These are phyloP conservation scores for Plagiodera versicolora DNA, from an alignment of 2,888 invertebrate genomes.

Conservation along the genomic window DNA sequence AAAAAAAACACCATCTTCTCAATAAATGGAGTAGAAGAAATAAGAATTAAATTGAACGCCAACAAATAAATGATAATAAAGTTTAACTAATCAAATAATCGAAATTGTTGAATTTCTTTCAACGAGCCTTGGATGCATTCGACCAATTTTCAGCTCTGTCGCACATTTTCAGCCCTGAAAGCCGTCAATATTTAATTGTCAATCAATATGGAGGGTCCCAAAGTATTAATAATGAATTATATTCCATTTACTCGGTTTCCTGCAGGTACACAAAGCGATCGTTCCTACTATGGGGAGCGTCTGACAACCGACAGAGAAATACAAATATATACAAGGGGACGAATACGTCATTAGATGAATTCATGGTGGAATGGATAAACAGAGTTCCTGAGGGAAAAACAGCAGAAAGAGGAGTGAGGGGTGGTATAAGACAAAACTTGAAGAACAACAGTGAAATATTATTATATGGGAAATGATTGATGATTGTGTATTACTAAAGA, in stretches of 20 bases:
- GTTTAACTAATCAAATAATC: too few species aligned
- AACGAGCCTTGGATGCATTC: too few species aligned
- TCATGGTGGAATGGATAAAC: conserved; percentile 13
- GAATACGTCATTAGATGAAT: too few species aligned
- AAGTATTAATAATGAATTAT: conserved; percentile 42
- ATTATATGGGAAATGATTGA: too few species aligned
- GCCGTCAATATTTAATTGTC: conserved; percentile 36
- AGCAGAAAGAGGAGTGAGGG: neutral
- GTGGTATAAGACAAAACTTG: neutral
- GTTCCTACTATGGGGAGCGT: conserved; percentile 23
- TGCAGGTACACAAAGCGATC: conserved; percentile 36
- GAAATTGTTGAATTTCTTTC: too few species aligned
- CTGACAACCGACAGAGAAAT: conserved; percentile 21
- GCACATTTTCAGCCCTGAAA: conserved; percentile 5
- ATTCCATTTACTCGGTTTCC: conserved; percentile 39
- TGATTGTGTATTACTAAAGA: too few species aligned
- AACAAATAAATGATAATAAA: too few species aligned
- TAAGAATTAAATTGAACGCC: too few species aligned
- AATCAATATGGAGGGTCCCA: conserved; percentile 27
- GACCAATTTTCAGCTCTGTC: neutral
- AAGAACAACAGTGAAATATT: too few species aligned
- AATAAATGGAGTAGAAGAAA: too few species aligned
- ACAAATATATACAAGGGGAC: conserved; percentile 8
- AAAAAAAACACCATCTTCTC: too few species aligned
- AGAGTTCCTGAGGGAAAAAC: neutral